Percentiles rank a stretch among this genome's conserved stretches.
Conservation (phyloP, 1,140 invertebrate genomes). For the Dryas iulia region DNA sequence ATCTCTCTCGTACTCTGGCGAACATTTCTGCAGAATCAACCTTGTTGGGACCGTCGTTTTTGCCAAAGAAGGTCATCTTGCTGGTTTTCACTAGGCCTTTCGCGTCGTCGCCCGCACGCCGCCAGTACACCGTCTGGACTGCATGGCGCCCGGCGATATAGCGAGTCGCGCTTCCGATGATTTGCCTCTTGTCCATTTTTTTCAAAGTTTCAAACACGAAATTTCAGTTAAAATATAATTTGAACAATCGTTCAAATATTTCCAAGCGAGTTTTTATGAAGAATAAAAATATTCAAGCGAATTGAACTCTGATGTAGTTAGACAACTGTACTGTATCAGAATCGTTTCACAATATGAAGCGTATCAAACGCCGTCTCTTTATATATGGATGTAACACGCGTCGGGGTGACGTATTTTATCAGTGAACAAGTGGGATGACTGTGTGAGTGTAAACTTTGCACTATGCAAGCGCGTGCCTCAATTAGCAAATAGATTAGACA, state of each 20-base stretch:
- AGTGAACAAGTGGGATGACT: conserved; percentile 26
- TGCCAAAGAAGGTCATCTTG: conserved; percentile 83
- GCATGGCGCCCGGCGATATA: conserved; percentile 86
- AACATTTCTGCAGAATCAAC: conserved; percentile 72
- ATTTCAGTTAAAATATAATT: neutral
- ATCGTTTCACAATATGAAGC: conserved; percentile 6
- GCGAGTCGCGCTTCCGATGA: conserved; percentile 83
- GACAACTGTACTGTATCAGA: conserved; percentile 14
- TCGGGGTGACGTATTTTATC: conserved; percentile 36
- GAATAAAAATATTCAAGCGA: conserved; percentile 20
- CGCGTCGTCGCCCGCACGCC: conserved; percentile 75
- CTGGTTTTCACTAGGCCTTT: conserved; percentile 82
- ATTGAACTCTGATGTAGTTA: conserved; percentile 17
- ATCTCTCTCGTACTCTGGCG: conserved; percentile 67
- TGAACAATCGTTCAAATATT: neutral
- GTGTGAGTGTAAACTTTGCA: conserved; percentile 58
- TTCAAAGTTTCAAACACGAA: neutral
- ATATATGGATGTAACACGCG: conserved; percentile 34
- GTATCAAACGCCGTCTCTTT: conserved; percentile 17
- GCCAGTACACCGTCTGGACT: conserved; percentile 87
- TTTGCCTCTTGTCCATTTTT: conserved; percentile 74
- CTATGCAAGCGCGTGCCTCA: conserved; percentile 50
- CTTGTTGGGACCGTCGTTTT: conserved; percentile 76
- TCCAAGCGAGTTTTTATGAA: neutral
- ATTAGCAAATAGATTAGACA: conserved; percentile 30